Conservation (phyloP, 1,140 invertebrate species). For the Neodiprion pinetum region DNA sequence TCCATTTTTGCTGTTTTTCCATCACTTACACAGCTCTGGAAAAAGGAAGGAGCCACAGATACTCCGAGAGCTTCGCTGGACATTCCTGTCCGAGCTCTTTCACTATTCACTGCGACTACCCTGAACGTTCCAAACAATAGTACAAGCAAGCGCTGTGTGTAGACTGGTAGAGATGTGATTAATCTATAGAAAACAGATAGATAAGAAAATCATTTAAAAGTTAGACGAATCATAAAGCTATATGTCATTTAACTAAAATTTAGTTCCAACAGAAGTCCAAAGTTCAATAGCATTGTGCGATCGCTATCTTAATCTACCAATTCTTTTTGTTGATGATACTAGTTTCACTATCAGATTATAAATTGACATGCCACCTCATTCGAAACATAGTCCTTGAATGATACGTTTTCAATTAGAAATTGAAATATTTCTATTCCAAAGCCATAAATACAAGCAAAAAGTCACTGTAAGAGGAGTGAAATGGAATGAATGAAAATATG, state of each 20-base stretch:
- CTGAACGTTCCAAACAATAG: constrained; percentile 97
- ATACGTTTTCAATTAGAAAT: too few species aligned
- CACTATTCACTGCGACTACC: constrained; percentile 92
- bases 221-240: constrained; percentile 11
- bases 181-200: constrained; percentile 70
- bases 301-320: too few species aligned
- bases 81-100: constrained; percentile 91
- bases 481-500: too few species aligned
- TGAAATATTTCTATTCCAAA: too few species aligned
- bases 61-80: constrained; percentile 94
- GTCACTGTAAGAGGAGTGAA: too few species aligned
- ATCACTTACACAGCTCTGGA: constrained; percentile 94
- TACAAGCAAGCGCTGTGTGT: constrained; percentile 92
- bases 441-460: too few species aligned
- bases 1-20: constrained; percentile 94
- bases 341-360: too few species aligned
- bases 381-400: too few species aligned
- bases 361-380: too few species aligned
- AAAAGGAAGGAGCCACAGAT: constrained; percentile 97
- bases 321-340: too few species aligned
- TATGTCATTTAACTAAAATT: constrained; percentile 12
- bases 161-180: constrained; percentile 84
- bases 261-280: not conserved
- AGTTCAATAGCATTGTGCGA: not conserved
- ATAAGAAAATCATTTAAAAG: constrained; percentile 31